A percentile compares a stretch with the other conserved stretches of the same genome.
These are phyloP conservation scores for Drosophila trapezifrons DNA, from an alignment of 1,140 invertebrate species.

Conservation along the genomic window DNA sequence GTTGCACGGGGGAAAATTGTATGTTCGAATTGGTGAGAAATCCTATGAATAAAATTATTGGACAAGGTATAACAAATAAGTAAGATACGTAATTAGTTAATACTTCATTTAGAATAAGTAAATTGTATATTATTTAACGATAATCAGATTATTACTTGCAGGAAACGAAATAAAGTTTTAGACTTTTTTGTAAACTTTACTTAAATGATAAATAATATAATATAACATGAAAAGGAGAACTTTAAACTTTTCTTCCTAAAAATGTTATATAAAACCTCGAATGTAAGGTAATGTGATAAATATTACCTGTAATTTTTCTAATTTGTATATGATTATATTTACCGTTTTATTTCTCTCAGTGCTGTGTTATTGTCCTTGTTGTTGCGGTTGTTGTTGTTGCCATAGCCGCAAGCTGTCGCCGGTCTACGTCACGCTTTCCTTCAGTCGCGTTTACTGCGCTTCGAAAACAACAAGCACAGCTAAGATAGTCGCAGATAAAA, in stretches of 20 bases:
- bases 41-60: too few species aligned
- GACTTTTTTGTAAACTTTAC: too few species aligned
- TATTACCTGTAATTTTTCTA: too few species aligned
- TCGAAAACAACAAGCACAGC: slow-evolving; percentile 46
- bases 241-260: too few species aligned
- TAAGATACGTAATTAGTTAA: too few species aligned
- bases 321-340: background rate
- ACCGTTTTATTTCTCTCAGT: background rate
- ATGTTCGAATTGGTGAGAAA: background rate
- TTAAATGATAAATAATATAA: too few species aligned
- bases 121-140: background rate
- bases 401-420: slow-evolving; percentile 75
- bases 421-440: slow-evolving; percentile 70
- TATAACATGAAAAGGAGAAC: too few species aligned
- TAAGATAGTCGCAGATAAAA: slow-evolving; percentile 10
- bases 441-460: slow-evolving; percentile 70
- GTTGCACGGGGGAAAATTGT: slow-evolving; percentile 1
- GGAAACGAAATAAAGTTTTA: too few species aligned
- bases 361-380: slow-evolving; percentile 34
- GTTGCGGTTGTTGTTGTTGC: slow-evolving; percentile 57
- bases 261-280: too few species aligned
- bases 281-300: too few species aligned
- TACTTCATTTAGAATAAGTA: background rate
- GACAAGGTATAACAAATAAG: background rate
- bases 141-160: too few species aligned